Percentiles rank a stretch among this genome's conserved stretches.
These are phyloP conservation scores for Trichonephila clavipes DNA, from an alignment of 1,140 invertebrate genomes.

Conservation along the genomic window DNA sequence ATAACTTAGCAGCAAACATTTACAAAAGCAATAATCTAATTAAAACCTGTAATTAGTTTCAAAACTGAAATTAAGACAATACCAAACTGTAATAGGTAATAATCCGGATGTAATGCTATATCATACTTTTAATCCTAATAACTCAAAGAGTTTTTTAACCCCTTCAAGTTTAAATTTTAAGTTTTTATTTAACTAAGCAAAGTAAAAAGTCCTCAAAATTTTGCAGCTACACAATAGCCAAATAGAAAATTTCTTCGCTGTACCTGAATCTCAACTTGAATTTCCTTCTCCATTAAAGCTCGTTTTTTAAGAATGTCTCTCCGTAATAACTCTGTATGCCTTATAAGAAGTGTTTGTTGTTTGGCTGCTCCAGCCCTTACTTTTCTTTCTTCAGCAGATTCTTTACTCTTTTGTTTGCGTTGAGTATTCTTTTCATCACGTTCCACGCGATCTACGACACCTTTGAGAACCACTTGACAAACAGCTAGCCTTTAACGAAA, in stretches of 20 bases:
- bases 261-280: conserved; percentile 93
- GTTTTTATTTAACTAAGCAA: too few species aligned
- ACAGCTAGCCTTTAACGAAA: conserved; percentile 78
- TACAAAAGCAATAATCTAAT: too few species aligned
- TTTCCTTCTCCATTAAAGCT: conserved; percentile 92
- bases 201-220: too few species aligned
- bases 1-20: too few species aligned
- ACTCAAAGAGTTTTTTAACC: too few species aligned
- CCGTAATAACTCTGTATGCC: conserved; percentile 95
- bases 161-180: too few species aligned
- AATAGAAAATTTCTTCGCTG: neutral
- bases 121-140: too few species aligned
- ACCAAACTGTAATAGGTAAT: too few species aligned
- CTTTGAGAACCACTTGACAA: conserved; percentile 80
- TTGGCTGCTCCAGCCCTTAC: conserved; percentile 80
- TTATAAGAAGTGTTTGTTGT: conserved; percentile 83
- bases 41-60: too few species aligned
- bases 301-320: conserved; percentile 96
- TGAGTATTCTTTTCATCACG: conserved; percentile 79
- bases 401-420: conserved; percentile 80
- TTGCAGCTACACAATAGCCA: too few species aligned
- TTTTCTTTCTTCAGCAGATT: conserved; percentile 81
- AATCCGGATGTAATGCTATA: too few species aligned
- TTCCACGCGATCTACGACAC: conserved; percentile 81
- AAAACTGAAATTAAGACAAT: too few species aligned